These are phyloP conservation scores for Trachythela sp. DNA, from an alignment of 64 coral and sea anemone genomes.

Conservation along the genomic window DNA sequence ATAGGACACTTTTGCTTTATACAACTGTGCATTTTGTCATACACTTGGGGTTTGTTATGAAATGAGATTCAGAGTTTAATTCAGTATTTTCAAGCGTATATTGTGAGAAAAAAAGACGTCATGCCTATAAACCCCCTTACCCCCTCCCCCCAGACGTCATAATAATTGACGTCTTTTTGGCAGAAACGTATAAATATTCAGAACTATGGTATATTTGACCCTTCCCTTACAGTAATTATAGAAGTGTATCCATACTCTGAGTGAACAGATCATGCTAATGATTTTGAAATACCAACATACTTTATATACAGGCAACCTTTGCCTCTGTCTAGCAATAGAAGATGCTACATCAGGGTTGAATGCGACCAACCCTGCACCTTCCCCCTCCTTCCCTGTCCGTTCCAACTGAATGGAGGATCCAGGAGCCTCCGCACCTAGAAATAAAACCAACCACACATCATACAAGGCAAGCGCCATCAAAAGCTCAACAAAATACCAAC, in stretches of 20 bases:
- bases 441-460: background rate
- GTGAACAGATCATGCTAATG: background rate
- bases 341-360: constrained; percentile 72
- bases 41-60: too few relatives aligned
- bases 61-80: too few relatives aligned
- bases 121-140: too few relatives aligned
- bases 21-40: too few relatives aligned
- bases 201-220: too few relatives aligned
- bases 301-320: constrained; percentile 90
- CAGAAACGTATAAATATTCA: too few relatives aligned
- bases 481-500: background rate
- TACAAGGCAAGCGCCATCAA: background rate
- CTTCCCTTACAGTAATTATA: background rate
- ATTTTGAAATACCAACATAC: constrained; percentile 35
- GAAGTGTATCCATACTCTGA: background rate
- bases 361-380: constrained; percentile 36
- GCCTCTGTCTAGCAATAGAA: constrained; percentile 78
- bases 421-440: constrained; percentile 54
- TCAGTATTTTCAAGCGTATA: too few relatives aligned
- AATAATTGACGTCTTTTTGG: too few relatives aligned
- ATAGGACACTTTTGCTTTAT: too few relatives aligned
- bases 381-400: constrained; percentile 39
- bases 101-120: too few relatives aligned
- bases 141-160: too few relatives aligned
- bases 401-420: constrained; percentile 59